Conservation (phyloP, 2,113 vertebrate genomes). For the Lagopus muta region DNA sequence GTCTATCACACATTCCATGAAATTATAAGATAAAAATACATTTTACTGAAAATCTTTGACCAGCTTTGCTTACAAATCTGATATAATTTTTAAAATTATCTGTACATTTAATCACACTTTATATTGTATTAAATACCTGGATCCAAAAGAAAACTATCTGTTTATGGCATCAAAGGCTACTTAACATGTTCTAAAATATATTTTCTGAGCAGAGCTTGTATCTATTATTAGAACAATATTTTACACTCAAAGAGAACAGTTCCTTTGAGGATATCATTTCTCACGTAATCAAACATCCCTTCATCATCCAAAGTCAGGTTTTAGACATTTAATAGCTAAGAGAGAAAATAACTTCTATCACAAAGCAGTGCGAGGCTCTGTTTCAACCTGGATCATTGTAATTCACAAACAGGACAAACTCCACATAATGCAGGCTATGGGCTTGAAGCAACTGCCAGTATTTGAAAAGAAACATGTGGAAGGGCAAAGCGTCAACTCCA, state of each 20-base stretch:
- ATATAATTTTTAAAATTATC: neutral
- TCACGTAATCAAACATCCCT: neutral
- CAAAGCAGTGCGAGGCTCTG: neutral
- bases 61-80: neutral
- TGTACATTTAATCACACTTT: neutral
- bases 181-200: constrained; percentile 1
- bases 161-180: constrained; percentile 13
- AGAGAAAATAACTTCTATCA: neutral
- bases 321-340: neutral
- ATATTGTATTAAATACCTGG: neutral
- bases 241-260: neutral
- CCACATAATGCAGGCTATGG: accelerated
- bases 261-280: neutral
- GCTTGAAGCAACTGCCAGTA: neutral
- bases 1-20: neutral
- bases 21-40: neutral
- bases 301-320: constrained; percentile 20
- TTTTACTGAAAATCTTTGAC: neutral
- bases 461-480: neutral
- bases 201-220: neutral
- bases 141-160: neutral
- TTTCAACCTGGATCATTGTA: neutral
- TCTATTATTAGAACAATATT: constrained; percentile 38
- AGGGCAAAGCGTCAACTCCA: neutral
- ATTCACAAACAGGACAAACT: neutral